Percentiles rank a stretch among this genome's conserved stretches.
These are phyloP conservation scores for Parambassis ranga DNA, from an alignment of 2,797 vertebrate genomes.

Conservation along the genomic window DNA sequence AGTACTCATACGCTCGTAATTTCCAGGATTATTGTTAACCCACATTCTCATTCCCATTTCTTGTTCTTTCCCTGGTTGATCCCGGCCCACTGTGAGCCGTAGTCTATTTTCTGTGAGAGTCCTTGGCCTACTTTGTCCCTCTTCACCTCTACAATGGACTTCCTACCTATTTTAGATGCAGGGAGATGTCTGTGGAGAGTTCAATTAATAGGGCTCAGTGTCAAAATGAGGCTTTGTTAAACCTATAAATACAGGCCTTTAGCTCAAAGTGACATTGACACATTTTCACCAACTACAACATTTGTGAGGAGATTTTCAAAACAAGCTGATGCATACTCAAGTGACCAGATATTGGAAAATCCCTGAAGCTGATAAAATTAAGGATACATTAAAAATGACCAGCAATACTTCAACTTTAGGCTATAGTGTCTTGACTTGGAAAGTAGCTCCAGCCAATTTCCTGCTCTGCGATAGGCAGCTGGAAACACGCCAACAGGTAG, in stretches of 20 bases:
- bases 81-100: constrained; percentile 55
- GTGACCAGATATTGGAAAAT: background rate
- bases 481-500: constrained; percentile 21
- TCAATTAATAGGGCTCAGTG: constrained; percentile 71
- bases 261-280: constrained; percentile 69
- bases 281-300: constrained; percentile 41
- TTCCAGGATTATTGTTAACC: constrained; percentile 68
- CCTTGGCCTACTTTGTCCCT: constrained; percentile 84
- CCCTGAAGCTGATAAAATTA: background rate
- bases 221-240: constrained; percentile 63
- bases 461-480: background rate
- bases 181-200: constrained; percentile 75
- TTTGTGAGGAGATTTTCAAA: constrained; percentile 9
- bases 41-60: constrained; percentile 61
- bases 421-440: too few relatives aligned
- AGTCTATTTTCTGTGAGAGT: constrained; percentile 81
- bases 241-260: constrained; percentile 69
- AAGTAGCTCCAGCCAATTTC: background rate
- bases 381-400: background rate
- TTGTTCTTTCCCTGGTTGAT: constrained; percentile 63
- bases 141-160: constrained; percentile 74
- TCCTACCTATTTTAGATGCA: constrained; percentile 76
- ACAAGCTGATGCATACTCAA: background rate
- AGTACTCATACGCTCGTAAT: constrained; percentile 15
- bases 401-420: too few relatives aligned